Base-by-base conservation (phyloP, 2,113 vertebrate genomes). In the Dermatemys mawii region DNA sequence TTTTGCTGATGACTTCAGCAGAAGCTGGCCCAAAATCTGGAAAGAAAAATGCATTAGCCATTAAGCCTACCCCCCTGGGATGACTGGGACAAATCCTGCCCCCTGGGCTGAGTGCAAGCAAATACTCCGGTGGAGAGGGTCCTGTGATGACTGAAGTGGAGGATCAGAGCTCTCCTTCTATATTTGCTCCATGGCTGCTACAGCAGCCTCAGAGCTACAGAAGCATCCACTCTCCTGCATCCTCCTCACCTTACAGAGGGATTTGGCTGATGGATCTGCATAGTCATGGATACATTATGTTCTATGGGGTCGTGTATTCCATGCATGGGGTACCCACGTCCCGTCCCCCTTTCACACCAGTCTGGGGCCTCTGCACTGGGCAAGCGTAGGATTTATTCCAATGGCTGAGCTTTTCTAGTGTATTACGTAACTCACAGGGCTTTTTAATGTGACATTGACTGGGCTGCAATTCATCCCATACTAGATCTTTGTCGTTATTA, bases 281-380 rank as follows among this genome's bases (percentile, higher is more conserved):
- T 48, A 93, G 4, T 4, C 3, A 4, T 4, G 3, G 35, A 1
- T 81, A 10, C 19, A 84, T 13, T 83, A 11, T 8, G 19, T 0
- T 1, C 35, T 29, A 6, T 81, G 13, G 5, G 1, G 48, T 48
- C 87, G 22, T 4, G 21, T 17, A 48, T 48, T 41, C 81, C 26
- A 51, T 75, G 27, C 6, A 22, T 0, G 0, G 10, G 29, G 38
- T 60, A 19, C 16, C n/a, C 55, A 27, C 2, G 2, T 85, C 51
- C 48, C 94, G 48, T 78, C 6, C 12, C 22, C 44, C 26, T 83
- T 89, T 57, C 85, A 90, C 55, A 55, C 48, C 29, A 35, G 44
- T 93, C 92, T 44, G 67, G 26, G 27, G 2, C 50, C 44, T 12
- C 16, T 60, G 38, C 48, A 26, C 60, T 90, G 44, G 38, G 35